Evolutionary conservation across 2,888 invertebrate genomes (phyloP).

Genomic region (Drosophila anomelani): DNA sequence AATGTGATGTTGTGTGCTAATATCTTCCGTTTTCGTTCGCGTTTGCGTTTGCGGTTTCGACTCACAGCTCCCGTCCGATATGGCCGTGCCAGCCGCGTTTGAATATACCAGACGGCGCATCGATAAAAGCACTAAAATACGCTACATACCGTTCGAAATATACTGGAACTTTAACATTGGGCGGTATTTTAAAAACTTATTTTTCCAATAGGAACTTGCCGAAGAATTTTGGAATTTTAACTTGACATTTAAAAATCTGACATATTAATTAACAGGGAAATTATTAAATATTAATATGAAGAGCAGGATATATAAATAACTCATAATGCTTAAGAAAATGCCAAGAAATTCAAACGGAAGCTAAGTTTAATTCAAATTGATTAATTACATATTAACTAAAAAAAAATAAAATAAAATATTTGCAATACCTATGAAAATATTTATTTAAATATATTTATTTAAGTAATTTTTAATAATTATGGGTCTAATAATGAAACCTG

Average conservation of each 20-base stretch:
- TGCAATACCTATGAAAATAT: too few species aligned
- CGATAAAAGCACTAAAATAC: slow-evolving; percentile 2
- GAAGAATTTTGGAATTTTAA: not conserved
- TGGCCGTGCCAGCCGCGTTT: slow-evolving; percentile 1
- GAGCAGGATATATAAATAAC: not conserved
- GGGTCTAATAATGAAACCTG: not conserved
- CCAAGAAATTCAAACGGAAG: not conserved
- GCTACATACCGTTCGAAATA: not conserved
- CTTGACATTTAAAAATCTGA: not conserved
- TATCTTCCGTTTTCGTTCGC: slow-evolving; percentile 18
- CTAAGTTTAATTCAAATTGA: not conserved
- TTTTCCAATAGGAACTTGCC: not conserved
- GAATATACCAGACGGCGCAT: slow-evolving; percentile 3
- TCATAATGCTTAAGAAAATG: too few species aligned
- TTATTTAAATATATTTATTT: too few species aligned
- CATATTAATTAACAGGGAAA: not conserved
- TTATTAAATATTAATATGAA: not conserved
- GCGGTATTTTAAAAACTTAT: not conserved
- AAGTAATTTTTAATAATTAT: not conserved
- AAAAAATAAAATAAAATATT: not conserved
- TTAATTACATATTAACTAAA: not conserved
- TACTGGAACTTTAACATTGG: not conserved
- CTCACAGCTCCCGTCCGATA: slow-evolving; percentile 6
- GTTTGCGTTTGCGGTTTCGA: slow-evolving; percentile 16
- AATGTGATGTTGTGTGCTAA: slow-evolving; percentile 3